Base-by-base conservation (phyloP, 2,888 invertebrate genomes). In the Alloplasta piceator region DNA sequence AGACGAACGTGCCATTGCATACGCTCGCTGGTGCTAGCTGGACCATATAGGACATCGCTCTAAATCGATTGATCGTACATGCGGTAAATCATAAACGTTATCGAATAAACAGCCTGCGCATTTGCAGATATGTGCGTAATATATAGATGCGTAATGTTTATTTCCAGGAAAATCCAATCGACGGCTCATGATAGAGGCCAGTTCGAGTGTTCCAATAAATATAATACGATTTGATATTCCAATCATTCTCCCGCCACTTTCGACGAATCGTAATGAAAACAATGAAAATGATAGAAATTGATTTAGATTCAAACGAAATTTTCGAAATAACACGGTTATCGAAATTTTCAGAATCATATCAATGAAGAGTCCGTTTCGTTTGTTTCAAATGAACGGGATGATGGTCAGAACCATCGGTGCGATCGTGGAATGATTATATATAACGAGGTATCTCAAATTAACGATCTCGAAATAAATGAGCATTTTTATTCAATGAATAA, bases 1-100 rank as follows among this genome's bases (percentile, higher is more conserved):
- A 39, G 63, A 56, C 10, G 52, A 78, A 68, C 78, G 74, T 73
- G 77, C 58, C 64, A 7, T 12, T 39, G 68, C 77, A 80, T 77
- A 50, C 67, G 64, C 43, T 77, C 43, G 12, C 26, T 7, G 16
- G 10, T 39, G 50, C 16, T 46, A n/a, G 36, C 16, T 26, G 26
- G 26, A 48, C 50, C 38, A 26, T 16, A 14, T 12, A 39, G 52
- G 14, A 50, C 50, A 60, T 60, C 43, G 48, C 58, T 67, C 67
- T 12, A 64, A 74, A 74, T 58, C 74, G 66, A 75, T 75, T 50
- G 56, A 56, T 56, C 38, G 12, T 56, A 56, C 55, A 55, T 26
- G 26, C 55, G 50, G 14, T 52, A 48, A 66, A 16, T 39, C 50
- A 50, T 75, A 67, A 75, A 66, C 58, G 12, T 52, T 72, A 78